Evolutionary conservation across 2,113 vertebrate species (phyloP).

Genomic region (Eubucco bourcierii): DNA sequence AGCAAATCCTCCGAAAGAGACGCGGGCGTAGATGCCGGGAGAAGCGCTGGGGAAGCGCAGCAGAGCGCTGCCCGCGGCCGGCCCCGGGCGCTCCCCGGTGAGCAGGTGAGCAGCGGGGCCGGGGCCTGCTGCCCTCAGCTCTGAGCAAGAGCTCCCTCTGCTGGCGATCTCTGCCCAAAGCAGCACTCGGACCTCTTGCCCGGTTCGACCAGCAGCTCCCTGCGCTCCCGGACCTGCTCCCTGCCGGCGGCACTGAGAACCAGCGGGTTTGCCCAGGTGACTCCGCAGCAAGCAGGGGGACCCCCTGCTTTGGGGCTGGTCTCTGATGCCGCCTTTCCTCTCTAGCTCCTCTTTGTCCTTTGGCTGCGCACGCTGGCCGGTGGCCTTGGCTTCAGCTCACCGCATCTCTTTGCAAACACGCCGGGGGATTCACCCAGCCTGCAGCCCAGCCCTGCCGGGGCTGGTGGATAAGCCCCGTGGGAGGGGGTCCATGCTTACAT

Average conservation of each 20-base stretch:
- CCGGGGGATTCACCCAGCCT: fast-evolving
- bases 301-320: not conserved
- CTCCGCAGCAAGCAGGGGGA: not conserved
- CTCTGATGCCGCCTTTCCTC: not conserved
- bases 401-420: fast-evolving
- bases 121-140: not conserved
- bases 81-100: fast-evolving
- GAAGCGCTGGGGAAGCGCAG: fast-evolving
- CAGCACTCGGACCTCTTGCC: fast-evolving
- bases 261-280: fast-evolving
- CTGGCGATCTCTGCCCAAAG: not conserved
- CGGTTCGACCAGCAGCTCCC: fast-evolving
- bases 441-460: not conserved
- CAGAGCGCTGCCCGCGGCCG: not conserved
- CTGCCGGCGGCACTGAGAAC: fast-evolving
- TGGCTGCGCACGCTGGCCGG: fast-evolving
- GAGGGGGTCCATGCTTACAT: not conserved
- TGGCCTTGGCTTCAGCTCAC: not conserved
- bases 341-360: not conserved
- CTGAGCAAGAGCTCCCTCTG: constrained; percentile 61
- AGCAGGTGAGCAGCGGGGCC: not conserved
- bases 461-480: fast-evolving
- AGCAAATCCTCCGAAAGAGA: not conserved
- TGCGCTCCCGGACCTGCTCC: not conserved
- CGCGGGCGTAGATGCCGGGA: not conserved